Percentiles rank a stretch among this genome's conserved stretches.
Conservation (phyloP, 2,113 vertebrate genomes). For the Pitta sordida region DNA sequence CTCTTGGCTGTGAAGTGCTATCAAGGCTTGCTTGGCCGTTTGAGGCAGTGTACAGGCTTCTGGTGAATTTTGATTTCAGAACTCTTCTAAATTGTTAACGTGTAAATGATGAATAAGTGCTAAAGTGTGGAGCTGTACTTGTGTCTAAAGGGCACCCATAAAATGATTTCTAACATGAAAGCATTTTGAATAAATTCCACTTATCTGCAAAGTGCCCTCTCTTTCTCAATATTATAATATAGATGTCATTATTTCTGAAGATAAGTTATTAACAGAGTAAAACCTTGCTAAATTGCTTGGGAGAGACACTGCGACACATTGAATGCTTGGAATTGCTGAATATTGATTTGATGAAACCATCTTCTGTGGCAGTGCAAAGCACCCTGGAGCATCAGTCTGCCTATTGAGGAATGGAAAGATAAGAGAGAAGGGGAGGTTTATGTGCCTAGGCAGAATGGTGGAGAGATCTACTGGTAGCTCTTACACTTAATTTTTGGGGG, state of each 20-base stretch:
- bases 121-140: neutral
- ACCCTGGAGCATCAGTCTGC: neutral
- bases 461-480: neutral
- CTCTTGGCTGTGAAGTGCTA: neutral
- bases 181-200: slow-evolving; percentile 9
- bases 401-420: neutral
- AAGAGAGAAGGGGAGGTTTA: rapidly evolving
- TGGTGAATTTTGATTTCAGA: neutral
- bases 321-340: neutral
- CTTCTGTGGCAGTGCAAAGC: neutral
- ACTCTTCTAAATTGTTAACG: neutral
- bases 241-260: slow-evolving; percentile 8
- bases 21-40: neutral
- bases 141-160: slow-evolving; percentile 10
- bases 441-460: neutral
- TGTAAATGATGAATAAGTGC: slow-evolving; percentile 3
- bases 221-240: neutral
- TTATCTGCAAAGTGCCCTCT: slow-evolving; percentile 5
- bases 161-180: neutral
- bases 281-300: neutral
- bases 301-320: neutral
- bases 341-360: neutral
- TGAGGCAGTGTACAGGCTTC: neutral
- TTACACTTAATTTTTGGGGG: neutral
- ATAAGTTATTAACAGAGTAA: neutral